Base-by-base conservation (phyloP, 2,113 vertebrate genomes). In the Thymallus thymallus region DNA sequence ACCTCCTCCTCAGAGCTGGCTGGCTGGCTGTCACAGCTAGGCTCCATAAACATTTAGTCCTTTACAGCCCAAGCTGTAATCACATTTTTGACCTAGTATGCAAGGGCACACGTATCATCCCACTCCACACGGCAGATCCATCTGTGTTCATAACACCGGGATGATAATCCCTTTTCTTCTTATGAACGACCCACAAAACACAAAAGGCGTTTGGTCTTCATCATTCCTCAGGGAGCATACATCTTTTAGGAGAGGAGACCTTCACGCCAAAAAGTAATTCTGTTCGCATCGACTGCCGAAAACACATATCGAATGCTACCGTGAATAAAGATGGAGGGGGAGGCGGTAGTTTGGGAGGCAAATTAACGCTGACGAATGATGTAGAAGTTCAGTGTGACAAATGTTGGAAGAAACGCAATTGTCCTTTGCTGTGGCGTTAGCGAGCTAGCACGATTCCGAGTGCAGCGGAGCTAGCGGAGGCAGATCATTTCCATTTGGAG, bases 301-400 rank as follows among this genome's bases (percentile, higher is more conserved):
- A 74, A 76, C 51, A 77, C 80, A 74, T 77, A 84, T 76, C 58
- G 75, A 88, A 87, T 60, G 56, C 79, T 58, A 32, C 73, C 46
- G 45, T 68, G 73, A 75, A 78, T 76, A 69, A 68, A 73, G 29
- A 4, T 51, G 29, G 75, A 35, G 65, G 62, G 51, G 7, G 68
- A 48, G 55, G 13, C 61, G 73, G 56, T 69, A 73, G 72, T 83
- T 73, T 65, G 63, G 55, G 24, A 72, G 69, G 72, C 64, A 85
- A 87, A 87, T 73, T 64, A 66, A 77, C 77, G 76, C 78, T 84
- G 81, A 87, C 76, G 63, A 82, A 88, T 74, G 75, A 79, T 60
- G 71, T 6, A 23, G 74, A 62, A 76, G 66, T 58, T 85, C 79
- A 78, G 76, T 56, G 48, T 83, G 83, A 89, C 80, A 80, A 84